phyloP scores from a whole-genome alignment of 2,888 invertebrate species.

The Cosmia pyralina region DNA sequence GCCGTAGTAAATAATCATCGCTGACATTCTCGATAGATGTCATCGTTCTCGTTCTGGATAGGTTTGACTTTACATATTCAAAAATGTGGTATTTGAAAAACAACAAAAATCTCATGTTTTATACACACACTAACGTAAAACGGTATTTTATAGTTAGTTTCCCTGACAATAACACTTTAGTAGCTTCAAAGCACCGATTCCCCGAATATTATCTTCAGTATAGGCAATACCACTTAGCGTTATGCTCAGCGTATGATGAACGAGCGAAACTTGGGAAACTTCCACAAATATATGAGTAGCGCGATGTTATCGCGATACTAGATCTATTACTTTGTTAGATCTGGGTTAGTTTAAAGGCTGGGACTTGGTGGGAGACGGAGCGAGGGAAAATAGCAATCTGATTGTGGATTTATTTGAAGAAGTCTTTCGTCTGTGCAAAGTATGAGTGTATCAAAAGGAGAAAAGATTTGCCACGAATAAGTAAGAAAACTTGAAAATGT shows the following conservation, averaged over 20 bases:
- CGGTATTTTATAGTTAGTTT: neutral
- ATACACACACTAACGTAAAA: neutral
- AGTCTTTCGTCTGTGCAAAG: neutral
- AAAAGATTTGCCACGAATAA: neutral
- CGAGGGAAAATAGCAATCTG: neutral
- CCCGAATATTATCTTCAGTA: conserved; percentile 17
- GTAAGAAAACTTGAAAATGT: neutral
- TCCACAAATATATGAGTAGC: conserved; percentile 42
- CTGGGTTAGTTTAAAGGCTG: conserved; percentile 27
- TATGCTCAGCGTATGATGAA: conserved; percentile 44
- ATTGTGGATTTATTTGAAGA: neutral
- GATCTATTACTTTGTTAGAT: conserved; percentile 47
- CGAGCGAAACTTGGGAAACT: conserved; percentile 21
- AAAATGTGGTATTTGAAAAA: too few species aligned
- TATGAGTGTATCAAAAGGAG: neutral
- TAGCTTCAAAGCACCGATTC: conserved; percentile 14
- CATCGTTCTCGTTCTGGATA: too few species aligned
- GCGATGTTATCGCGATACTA: conserved; percentile 39
- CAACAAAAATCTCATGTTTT: neutral
- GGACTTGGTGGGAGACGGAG: neutral
- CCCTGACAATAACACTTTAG: conserved; percentile 21
- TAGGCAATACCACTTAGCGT: conserved; percentile 38
- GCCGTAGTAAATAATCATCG: too few species aligned
- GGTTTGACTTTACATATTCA: too few species aligned
- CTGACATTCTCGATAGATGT: too few species aligned